Evolutionary conservation across 2,113 vertebrate species (phyloP).

Genomic region (Eptatretus burgeri): DNA sequence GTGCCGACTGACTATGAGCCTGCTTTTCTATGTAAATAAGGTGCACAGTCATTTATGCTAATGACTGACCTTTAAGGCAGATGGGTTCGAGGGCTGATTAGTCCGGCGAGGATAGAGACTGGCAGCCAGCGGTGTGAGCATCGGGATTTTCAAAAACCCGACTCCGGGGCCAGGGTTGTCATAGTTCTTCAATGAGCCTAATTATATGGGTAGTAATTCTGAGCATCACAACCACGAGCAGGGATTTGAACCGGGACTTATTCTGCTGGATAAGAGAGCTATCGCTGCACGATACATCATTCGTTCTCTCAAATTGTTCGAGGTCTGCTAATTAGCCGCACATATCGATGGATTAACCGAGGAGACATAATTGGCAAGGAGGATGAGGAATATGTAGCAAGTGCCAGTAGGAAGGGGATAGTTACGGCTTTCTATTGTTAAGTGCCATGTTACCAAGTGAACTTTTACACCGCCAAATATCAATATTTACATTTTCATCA

Average conservation of each 20-base stretch:
- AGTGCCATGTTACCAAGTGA: constrained; percentile 69
- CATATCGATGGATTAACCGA: no score
- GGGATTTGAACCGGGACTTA: constrained; percentile 98
- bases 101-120: not conserved
- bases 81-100: constrained; percentile 4
- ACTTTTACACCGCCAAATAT: constrained; percentile 99
- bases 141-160: not conserved
- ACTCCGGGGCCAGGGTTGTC: not conserved
- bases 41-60: not conserved
- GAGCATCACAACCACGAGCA: not conserved
- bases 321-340: no score
- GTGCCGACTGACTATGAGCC: no score
- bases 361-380: no score
- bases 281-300: no score
- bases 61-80: constrained; percentile 6
- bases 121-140: not conserved
- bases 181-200: constrained; percentile 6
- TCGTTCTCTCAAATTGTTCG: no score
- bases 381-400: no score
- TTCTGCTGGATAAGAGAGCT: constrained; percentile 22
- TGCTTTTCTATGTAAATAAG: no score
- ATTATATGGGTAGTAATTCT: not conserved
- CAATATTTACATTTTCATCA: constrained; percentile 99
- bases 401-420: no score
- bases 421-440: constrained; percentile 15